A percentile compares a stretch with the other conserved stretches of the same genome.
Conservation (phyloP, 2,888 invertebrate genomes). For the Tethea ocularis region DNA sequence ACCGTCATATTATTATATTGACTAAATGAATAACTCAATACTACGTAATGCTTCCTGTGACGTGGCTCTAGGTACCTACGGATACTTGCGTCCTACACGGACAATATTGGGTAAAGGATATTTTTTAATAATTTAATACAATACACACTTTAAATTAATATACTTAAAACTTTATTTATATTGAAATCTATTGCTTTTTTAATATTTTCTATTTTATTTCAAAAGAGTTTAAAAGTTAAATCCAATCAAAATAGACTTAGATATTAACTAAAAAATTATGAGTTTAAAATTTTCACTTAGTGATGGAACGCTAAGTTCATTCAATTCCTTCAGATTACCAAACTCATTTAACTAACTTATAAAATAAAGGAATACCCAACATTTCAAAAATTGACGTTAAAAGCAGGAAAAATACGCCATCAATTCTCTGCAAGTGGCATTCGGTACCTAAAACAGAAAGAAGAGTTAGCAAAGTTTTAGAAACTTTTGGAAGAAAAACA, state of each 20-base stretch:
- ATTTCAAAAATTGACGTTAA: conserved; percentile 51
- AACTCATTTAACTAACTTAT: conserved; percentile 15
- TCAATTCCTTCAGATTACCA: conserved; percentile 24
- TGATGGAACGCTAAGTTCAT: conserved; percentile 25
- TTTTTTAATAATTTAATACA: too few species aligned
- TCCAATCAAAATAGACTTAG: too few species aligned
- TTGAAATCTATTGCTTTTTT: too few species aligned
- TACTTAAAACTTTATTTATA: too few species aligned
- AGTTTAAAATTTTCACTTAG: too few species aligned
- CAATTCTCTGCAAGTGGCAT: conserved; percentile 73
- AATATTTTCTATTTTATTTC: too few species aligned
- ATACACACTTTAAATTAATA: too few species aligned
- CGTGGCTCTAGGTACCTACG: too few species aligned
- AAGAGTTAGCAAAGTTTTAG: conserved; percentile 58
- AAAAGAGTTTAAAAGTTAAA: too few species aligned
- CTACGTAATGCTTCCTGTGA: conserved; percentile 13
- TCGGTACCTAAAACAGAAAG: conserved; percentile 52
- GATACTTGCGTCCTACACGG: too few species aligned
- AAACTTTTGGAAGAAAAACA: conserved; percentile 60
- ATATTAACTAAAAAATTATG: too few species aligned
- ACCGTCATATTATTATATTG: conserved; percentile 68
- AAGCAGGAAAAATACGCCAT: conserved; percentile 54
- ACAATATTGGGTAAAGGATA: too few species aligned
- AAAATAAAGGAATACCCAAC: conserved; percentile 40
- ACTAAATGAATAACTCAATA: conserved; percentile 42